A percentile compares a stretch with the other conserved stretches of the same genome.
These are phyloP conservation scores for Nannoperca australis DNA, from an alignment of 2,797 vertebrate species.

Conservation along the genomic window DNA sequence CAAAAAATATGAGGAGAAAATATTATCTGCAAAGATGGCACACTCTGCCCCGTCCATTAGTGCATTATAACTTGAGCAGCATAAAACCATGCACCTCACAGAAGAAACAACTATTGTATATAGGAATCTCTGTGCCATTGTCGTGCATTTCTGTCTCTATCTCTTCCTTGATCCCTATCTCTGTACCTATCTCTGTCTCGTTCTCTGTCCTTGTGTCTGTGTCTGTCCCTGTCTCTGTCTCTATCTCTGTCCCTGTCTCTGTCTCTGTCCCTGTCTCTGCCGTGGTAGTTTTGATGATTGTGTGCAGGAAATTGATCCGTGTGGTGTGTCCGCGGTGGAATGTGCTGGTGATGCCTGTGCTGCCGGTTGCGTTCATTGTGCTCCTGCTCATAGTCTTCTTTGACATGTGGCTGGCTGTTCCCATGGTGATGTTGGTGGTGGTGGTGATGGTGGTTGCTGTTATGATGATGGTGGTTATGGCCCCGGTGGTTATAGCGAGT, in stretches of 20 bases:
- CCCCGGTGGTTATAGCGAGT: slow-evolving; percentile 79
- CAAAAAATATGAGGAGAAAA: slow-evolving; percentile 18
- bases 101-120: slow-evolving; percentile 60
- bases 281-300: slow-evolving; percentile 80
- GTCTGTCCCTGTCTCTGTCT: slow-evolving; percentile 80
- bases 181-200: slow-evolving; percentile 76
- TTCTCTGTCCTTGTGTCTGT: slow-evolving; percentile 85
- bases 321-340: slow-evolving; percentile 62
- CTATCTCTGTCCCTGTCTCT: slow-evolving; percentile 86
- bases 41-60: slow-evolving; percentile 37
- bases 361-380: slow-evolving; percentile 92
- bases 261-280: slow-evolving; percentile 86
- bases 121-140: slow-evolving; percentile 75
- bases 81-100: slow-evolving; percentile 54
- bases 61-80: slow-evolving; percentile 66
- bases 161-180: slow-evolving; percentile 44
- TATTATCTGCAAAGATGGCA: slow-evolving; percentile 34
- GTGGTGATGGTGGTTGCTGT: slow-evolving; percentile 74
- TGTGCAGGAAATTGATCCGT: slow-evolving; percentile 61
- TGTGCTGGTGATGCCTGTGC: slow-evolving; percentile 85
- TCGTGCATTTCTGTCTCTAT: slow-evolving; percentile 73
- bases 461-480: slow-evolving; percentile 84
- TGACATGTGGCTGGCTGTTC: slow-evolving; percentile 85
- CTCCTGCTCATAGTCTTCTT: slow-evolving; percentile 90
- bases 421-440: slow-evolving; percentile 83